Evolutionary conservation across 2,888 invertebrate species (phyloP).

Genomic region (Cosmopolites sordidus): DNA sequence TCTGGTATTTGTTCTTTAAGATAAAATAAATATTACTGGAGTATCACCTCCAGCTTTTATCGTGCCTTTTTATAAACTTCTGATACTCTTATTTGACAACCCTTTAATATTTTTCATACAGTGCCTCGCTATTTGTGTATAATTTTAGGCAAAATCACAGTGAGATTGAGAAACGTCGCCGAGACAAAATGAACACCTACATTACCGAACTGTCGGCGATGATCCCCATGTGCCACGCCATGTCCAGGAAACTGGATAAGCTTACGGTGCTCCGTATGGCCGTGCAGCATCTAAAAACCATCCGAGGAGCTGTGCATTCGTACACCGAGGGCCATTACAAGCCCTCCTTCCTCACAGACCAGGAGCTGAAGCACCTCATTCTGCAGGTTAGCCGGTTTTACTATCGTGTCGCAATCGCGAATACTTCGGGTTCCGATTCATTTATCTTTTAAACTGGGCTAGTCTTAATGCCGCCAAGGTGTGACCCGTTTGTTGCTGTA

Average conservation of each 20-base stretch:
- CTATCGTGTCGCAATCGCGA: no score
- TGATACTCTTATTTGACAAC: no score
- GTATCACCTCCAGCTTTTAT: no score
- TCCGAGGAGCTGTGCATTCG: constrained; percentile 67
- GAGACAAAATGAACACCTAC: constrained; percentile 96
- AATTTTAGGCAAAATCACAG: constrained; percentile 83
- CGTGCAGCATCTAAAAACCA: constrained; percentile 83
- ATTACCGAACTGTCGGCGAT: constrained; percentile 84
- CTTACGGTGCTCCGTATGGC: constrained; percentile 87
- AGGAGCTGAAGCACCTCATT: constrained; percentile 81
- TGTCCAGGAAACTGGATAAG: constrained; percentile 91
- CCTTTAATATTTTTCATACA: no score
- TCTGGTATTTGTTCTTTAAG: no score
- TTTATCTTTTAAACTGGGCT: no score
- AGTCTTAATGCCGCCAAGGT: no score
- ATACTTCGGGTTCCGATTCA: no score
- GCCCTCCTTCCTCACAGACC: constrained; percentile 78
- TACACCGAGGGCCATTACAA: constrained; percentile 73
- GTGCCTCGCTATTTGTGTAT: no score
- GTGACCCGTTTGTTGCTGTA: no score
- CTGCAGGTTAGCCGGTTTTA: constrained; percentile 56
- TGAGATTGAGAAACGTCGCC: constrained; percentile 89
- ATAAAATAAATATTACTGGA: no score
- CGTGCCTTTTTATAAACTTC: no score
- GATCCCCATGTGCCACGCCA: constrained; percentile 91